Evolutionary conservation across 1,140 invertebrate genomes (phyloP).

Genomic region (Nephotettix cincticeps): DNA sequence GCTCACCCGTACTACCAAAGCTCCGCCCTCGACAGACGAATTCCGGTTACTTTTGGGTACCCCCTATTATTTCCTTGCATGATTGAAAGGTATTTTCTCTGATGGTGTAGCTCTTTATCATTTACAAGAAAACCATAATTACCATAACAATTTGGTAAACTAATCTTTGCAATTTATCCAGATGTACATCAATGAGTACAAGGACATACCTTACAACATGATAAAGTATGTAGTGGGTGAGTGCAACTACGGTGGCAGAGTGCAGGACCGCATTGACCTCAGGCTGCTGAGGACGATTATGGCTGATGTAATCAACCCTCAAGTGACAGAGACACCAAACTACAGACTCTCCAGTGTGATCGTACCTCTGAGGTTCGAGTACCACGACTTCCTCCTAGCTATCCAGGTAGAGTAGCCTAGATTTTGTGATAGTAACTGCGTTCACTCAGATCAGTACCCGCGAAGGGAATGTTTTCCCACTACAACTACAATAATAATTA

Average conservation of each 20-base stretch:
- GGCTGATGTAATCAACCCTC: slow-evolving; percentile 72
- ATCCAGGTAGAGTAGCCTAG: slow-evolving; percentile 59
- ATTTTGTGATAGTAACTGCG: background rate
- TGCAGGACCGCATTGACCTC: slow-evolving; percentile 91
- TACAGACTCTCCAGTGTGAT: background rate
- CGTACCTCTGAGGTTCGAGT: slow-evolving; percentile 63
- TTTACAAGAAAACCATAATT: no score
- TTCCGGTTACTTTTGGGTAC: no score
- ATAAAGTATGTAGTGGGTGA: slow-evolving; percentile 91
- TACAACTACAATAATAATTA: no score
- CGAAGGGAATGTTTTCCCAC: no score
- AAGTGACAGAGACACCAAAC: slow-evolving; percentile 53
- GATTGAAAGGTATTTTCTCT: no score
- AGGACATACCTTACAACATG: slow-evolving; percentile 76
- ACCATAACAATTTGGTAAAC: no score
- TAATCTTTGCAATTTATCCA: no score
- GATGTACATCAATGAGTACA: slow-evolving; percentile 47
- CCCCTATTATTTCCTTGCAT: no score
- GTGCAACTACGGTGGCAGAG: slow-evolving; percentile 95
- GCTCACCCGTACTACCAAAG: no score
- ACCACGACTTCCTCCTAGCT: slow-evolving; percentile 67
- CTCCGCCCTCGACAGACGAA: no score
- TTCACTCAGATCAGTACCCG: no score
- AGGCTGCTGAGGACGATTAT: slow-evolving; percentile 85
- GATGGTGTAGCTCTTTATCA: no score